Conservation (phyloP, 2,113 vertebrate genomes). For the Paratilapia polleni region DNA sequence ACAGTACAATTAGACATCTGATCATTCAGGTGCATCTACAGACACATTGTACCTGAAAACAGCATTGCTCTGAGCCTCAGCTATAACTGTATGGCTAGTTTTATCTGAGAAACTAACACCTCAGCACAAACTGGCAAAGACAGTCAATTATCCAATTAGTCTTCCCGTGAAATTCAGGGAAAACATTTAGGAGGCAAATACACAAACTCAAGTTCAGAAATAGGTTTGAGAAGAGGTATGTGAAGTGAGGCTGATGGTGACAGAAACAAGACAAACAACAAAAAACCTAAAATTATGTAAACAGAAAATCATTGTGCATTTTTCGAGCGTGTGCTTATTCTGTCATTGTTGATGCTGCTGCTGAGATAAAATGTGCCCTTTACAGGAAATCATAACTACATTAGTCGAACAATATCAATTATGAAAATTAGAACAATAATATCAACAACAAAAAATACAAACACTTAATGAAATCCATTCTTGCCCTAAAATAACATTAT, state of each 20-base stretch:
- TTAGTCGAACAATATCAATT: conserved; percentile 76
- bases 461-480: conserved; percentile 72
- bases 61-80: not conserved
- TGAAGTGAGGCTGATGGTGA: conserved; percentile 52
- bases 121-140: not conserved
- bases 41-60: conserved; percentile 41
- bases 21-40: conserved; percentile 29
- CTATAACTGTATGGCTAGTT: not conserved
- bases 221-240: conserved; percentile 57
- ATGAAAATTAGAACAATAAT: conserved; percentile 77
- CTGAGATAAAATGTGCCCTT: conserved; percentile 82
- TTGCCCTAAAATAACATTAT: conserved; percentile 67
- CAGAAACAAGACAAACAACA: conserved; percentile 64
- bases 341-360: conserved; percentile 73
- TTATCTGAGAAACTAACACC: not conserved
- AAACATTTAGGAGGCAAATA: conserved; percentile 40
- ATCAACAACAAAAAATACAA: conserved; percentile 75
- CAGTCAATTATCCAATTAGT: conserved; percentile 6
- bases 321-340: conserved; percentile 79
- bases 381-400: conserved; percentile 80
- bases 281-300: conserved; percentile 78
- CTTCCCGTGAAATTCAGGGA: conserved; percentile 26
- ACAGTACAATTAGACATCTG: conserved; percentile 23
- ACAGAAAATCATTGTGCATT: conserved; percentile 82
- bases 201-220: conserved; percentile 23